phyloP scores from a whole-genome alignment of 2,888 invertebrate genomes.

The Diaphora mendica region DNA sequence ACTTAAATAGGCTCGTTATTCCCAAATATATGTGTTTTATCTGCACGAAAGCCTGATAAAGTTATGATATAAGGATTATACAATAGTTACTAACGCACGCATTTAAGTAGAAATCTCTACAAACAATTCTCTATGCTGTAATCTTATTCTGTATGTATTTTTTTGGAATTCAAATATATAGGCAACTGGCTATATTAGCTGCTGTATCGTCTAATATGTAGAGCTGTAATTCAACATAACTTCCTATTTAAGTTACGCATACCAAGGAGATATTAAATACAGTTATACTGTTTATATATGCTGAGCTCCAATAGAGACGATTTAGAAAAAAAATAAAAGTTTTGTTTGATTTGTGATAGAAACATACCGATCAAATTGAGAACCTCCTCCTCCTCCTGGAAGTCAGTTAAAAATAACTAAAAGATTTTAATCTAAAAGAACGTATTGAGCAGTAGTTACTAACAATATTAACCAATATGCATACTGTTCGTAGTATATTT shows the following conservation, averaged over 20 bases:
- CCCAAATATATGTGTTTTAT: slow-evolving; percentile 1
- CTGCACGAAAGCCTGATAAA: not conserved
- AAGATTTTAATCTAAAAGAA: too few relatives aligned
- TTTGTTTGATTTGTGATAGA: too few relatives aligned
- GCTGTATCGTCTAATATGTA: not conserved
- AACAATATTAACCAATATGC: too few relatives aligned
- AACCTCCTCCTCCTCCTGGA: too few relatives aligned
- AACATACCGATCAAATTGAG: too few relatives aligned
- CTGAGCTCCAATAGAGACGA: not conserved
- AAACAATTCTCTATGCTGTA: not conserved
- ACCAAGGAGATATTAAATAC: not conserved
- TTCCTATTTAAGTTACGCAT: not conserved
- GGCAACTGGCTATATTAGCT: not conserved
- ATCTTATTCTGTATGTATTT: not conserved
- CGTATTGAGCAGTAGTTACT: too few relatives aligned
- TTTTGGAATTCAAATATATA: not conserved
- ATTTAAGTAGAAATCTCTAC: not conserved
- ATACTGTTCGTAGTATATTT: too few relatives aligned
- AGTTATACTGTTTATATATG: not conserved
- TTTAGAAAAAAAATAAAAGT: not conserved
- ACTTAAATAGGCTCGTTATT: not conserved
- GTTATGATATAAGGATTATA: not conserved
- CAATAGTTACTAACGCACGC: not conserved
- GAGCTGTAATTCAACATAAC: too few relatives aligned
- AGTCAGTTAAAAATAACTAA: too few relatives aligned